Evolutionary conservation across 2,888 invertebrate species (phyloP), one percentile per base, ranked within the genome.

Genomic region (Hylaea fasciaria): DNA sequence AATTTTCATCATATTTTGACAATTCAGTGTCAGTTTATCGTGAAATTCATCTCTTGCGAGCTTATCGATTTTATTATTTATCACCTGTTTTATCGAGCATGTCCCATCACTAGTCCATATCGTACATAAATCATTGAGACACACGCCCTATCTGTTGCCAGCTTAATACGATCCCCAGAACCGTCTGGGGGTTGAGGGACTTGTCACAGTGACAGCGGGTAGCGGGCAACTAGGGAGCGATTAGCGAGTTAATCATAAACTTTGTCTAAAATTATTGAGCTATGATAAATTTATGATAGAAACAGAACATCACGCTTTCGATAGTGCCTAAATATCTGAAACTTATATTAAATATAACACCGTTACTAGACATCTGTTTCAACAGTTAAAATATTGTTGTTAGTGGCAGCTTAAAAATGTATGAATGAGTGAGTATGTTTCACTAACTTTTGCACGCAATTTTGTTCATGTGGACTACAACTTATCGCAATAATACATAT

Each of bases 131-230:
- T 91, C 91, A 91, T 85, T 80, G 83, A 81, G 88, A 90, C 90
- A 89, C 86, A 88, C 87, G 87, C 88, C 89, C 89, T 90, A 90
- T 91, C 89, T 89, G 89, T 90, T 89, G 88, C 87, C 86, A 81
- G 89, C 87, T 89, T 91, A 91, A 91, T 91, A 89, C 87, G 88
- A 87, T 86, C 86, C 85, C 78, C 77, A 76, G 78, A 82, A 84
- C 74, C 64, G 77, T 76, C 74, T 78, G 70, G 72, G 77, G 78
- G 73, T 53, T 61, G 48, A 39, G 17, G 55, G 44, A 48, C 37
- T 32, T 11, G 54, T 39, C n/a, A 0, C 22, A 44, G 17, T 62
- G 22, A 35, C 12, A 57, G 61, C 56, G 49, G 13, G 5, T n/a
- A 52, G 54, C 48, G 43, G 37, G 29, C 13, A 13, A 8, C 1